Conservation (phyloP, 1,140 invertebrate genomes). For the Drosophila murphyi region DNA sequence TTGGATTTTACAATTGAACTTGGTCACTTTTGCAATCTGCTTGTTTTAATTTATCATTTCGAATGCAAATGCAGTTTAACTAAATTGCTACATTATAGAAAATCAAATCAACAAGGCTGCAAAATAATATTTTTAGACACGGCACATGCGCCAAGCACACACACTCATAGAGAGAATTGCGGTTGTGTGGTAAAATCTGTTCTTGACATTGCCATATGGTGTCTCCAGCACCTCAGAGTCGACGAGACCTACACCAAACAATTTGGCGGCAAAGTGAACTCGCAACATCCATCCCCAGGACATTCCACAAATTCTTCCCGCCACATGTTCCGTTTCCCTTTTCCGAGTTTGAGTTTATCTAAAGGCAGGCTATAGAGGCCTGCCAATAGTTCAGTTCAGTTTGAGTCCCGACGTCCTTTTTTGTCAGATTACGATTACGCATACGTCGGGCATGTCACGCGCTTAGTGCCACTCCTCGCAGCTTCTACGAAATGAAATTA, state of each 20-base stretch:
- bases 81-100: slow-evolving; percentile 71
- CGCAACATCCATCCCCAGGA: slow-evolving; percentile 26
- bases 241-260: slow-evolving; percentile 52
- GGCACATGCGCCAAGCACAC: slow-evolving; percentile 45
- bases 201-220: slow-evolving; percentile 37
- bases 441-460: slow-evolving; percentile 66
- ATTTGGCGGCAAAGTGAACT: slow-evolving; percentile 70
- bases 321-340: not conserved
- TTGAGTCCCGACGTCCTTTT: not conserved
- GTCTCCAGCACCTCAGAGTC: slow-evolving; percentile 18
- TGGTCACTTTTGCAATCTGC: slow-evolving; percentile 17
- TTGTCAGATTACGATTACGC: slow-evolving; percentile 54
- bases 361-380: slow-evolving; percentile 2
- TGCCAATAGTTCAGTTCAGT: slow-evolving; percentile 36
- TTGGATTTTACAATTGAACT: not conserved
- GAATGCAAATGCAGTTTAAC: slow-evolving; percentile 65
- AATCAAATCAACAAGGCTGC: slow-evolving; percentile 58
- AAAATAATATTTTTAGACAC: slow-evolving; percentile 35
- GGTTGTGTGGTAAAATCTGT: slow-evolving; percentile 7
- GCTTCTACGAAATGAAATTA: slow-evolving; percentile 67
- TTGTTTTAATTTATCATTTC: slow-evolving; percentile 29
- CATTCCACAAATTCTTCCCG: slow-evolving; percentile 6
- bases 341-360: slow-evolving; percentile 25
- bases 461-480: slow-evolving; percentile 36
- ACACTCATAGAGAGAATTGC: not conserved